Conservation (phyloP, 2,888 invertebrate species). For the Papilio gigon region DNA sequence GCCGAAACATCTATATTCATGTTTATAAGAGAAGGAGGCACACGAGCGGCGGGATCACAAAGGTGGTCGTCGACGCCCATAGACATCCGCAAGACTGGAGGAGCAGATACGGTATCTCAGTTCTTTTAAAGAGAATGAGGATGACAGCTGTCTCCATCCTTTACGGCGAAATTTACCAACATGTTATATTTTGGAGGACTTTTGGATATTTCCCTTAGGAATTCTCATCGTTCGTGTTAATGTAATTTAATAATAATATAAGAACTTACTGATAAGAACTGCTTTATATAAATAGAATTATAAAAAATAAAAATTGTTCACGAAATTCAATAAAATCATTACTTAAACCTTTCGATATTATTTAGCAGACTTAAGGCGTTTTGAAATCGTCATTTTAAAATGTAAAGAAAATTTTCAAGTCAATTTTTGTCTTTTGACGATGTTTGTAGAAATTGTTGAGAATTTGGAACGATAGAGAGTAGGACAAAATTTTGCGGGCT, state of each 20-base stretch:
- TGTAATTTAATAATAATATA: constrained; percentile 52
- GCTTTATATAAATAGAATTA: constrained; percentile 55
- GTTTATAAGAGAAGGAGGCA: too few relatives aligned
- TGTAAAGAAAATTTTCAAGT: constrained; percentile 56
- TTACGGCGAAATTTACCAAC: constrained; percentile 58
- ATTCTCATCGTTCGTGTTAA: constrained; percentile 54
- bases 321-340: not conserved
- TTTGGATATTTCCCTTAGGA: constrained; percentile 76
- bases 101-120: too few relatives aligned
- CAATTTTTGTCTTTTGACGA: constrained; percentile 67
- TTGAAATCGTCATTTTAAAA: constrained; percentile 48
- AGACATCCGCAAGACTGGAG: too few relatives aligned
- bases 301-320: not conserved
- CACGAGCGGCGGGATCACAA: too few relatives aligned
- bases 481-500: constrained; percentile 71
- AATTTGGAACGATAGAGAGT: constrained; percentile 67
- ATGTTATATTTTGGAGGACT: constrained; percentile 73
- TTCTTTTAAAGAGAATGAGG: too few relatives aligned
- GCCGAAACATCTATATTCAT: too few relatives aligned
- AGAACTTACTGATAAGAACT: constrained; percentile 60
- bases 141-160: constrained; percentile 50
- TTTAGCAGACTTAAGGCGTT: constrained; percentile 15
- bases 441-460: constrained; percentile 59
- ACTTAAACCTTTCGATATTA: not conserved
- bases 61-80: too few relatives aligned